Percentiles rank a stretch among this genome's conserved stretches.
These are phyloP conservation scores for Hypena proboscidalis DNA, from an alignment of 2,888 invertebrate genomes.

Conservation along the genomic window DNA sequence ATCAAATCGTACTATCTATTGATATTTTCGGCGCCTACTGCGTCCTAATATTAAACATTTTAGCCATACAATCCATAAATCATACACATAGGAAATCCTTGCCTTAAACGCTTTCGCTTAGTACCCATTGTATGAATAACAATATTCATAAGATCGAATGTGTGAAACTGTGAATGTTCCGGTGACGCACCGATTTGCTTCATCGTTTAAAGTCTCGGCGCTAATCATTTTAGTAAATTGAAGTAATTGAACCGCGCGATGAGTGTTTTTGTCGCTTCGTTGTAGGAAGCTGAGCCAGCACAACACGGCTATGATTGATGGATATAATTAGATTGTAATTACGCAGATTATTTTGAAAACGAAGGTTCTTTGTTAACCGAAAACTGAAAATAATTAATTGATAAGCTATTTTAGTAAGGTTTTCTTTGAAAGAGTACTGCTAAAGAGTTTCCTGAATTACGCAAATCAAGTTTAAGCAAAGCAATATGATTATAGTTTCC, in stretches of 20 bases:
- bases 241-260: slow-evolving; percentile 47
- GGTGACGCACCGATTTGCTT: slow-evolving; percentile 63
- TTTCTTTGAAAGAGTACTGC: too few species aligned
- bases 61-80: slow-evolving; percentile 1
- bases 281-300: slow-evolving; percentile 26
- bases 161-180: slow-evolving; percentile 45
- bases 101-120: slow-evolving; percentile 38
- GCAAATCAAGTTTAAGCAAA: too few species aligned
- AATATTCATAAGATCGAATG: slow-evolving; percentile 10
- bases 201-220: slow-evolving; percentile 53
- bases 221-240: slow-evolving; percentile 55
- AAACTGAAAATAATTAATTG: too few species aligned
- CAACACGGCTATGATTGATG: slow-evolving; percentile 17
- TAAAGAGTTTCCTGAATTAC: too few species aligned
- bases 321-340: slow-evolving; percentile 2
- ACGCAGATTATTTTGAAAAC: not conserved
- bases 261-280: slow-evolving; percentile 43
- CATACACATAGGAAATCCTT: not conserved
- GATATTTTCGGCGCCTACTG: too few species aligned
- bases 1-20: too few species aligned
- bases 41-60: too few species aligned
- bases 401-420: too few species aligned
- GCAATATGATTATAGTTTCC: too few species aligned
- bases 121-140: slow-evolving; percentile 21
- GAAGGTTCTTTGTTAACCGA: not conserved